Evolutionary conservation across 2,888 invertebrate genomes (phyloP).

Genomic region (Cheilosia impressa): DNA sequence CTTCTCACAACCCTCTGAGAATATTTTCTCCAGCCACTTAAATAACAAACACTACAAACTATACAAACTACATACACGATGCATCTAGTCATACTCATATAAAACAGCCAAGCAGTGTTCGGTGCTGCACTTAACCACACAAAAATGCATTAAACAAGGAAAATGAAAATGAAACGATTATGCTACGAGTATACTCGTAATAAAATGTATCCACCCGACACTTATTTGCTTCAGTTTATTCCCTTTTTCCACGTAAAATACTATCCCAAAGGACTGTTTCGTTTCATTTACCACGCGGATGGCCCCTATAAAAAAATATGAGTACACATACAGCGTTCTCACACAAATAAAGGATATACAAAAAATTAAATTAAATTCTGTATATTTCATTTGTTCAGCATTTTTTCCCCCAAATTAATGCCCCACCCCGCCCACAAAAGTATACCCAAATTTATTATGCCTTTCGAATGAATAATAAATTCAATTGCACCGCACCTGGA

Average conservation of each 20-base stretch:
- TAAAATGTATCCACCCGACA: slow-evolving; percentile 39
- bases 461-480: slow-evolving; percentile 33
- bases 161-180: slow-evolving; percentile 31
- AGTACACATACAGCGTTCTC: background rate
- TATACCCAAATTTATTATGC: slow-evolving; percentile 26
- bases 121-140: background rate
- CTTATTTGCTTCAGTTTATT: slow-evolving; percentile 43
- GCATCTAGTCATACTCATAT: no score
- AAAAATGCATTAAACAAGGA: slow-evolving; percentile 31
- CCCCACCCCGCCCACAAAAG: background rate
- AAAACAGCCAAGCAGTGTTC: background rate
- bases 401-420: slow-evolving; percentile 23
- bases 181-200: slow-evolving; percentile 9
- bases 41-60: background rate
- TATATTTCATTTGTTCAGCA: slow-evolving; percentile 35
- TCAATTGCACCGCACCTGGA: background rate
- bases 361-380: slow-evolving; percentile 37
- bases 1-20: no score
- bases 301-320: slow-evolving; percentile 19
- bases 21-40: background rate
- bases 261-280: slow-evolving; percentile 61
- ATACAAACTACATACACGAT: background rate
- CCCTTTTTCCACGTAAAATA: slow-evolving; percentile 6
- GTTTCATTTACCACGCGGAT: slow-evolving; percentile 34
- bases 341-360: background rate